Percentiles rank a stretch among this genome's conserved stretches.
phyloP scores from a whole-genome alignment of 2,888 invertebrate genomes.

The Bimastos eiseni region DNA sequence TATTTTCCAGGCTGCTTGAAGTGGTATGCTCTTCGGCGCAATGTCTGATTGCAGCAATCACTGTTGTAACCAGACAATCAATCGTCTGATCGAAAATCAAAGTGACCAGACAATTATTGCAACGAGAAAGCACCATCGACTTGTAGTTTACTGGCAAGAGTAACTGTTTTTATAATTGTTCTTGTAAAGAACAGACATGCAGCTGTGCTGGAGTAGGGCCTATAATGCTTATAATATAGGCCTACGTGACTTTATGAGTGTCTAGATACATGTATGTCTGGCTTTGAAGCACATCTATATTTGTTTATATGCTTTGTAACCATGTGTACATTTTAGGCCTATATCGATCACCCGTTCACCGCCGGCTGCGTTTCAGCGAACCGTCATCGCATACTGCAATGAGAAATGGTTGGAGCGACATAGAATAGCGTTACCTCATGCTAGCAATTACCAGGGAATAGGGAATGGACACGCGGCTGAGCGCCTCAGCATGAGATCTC shows the following conservation, averaged over 20 bases:
- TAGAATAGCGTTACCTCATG: constrained; percentile 1
- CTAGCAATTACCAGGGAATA: background rate
- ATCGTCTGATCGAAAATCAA: no score
- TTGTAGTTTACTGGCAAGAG: no score
- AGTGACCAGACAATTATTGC: no score
- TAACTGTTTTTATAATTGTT: no score
- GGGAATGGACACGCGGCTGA: background rate
- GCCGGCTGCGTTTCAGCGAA: background rate
- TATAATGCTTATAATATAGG: no score
- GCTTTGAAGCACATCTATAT: background rate
- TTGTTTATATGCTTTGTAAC: constrained; percentile 2
- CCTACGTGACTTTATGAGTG: background rate
- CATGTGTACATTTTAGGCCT: background rate
- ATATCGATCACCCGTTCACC: background rate
- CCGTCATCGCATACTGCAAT: background rate
- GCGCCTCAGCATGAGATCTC: background rate
- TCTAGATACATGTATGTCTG: background rate
- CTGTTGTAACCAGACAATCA: no score
- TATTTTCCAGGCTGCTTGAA: no score
- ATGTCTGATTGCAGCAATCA: no score
- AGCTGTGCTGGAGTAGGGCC: background rate
- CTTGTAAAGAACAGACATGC: no score
- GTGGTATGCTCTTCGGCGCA: no score
- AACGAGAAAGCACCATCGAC: no score
- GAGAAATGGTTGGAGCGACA: background rate